Conservation (phyloP, 1,140 invertebrate genomes). For the Acromyrmex charruanus region DNA sequence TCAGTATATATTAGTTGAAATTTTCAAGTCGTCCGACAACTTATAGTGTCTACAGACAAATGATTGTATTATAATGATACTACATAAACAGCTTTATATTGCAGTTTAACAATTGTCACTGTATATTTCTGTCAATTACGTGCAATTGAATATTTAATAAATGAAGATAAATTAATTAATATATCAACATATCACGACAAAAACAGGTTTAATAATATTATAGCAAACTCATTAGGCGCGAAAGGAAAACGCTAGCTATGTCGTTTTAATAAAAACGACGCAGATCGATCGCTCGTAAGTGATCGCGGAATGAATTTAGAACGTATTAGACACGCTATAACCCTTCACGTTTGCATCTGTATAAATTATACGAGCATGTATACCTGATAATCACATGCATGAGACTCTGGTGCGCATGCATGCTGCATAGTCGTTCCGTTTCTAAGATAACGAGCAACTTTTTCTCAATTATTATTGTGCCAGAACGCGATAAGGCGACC, state of each 20-base stretch:
- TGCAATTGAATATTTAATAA: conserved; percentile 20
- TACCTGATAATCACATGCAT: conserved; percentile 9
- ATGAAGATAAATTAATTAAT: background rate
- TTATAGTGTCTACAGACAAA: background rate
- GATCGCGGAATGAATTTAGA: conserved; percentile 54
- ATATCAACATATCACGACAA: background rate
- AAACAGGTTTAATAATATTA: conserved; percentile 16
- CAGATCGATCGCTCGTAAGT: conserved; percentile 26
- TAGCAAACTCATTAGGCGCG: conserved; percentile 16
- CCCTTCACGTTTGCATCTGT: background rate
- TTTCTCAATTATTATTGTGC: conserved; percentile 42
- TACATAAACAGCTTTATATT: background rate
- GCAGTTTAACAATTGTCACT: too few species aligned
- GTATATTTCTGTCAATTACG: too few species aligned
- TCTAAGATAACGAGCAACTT: conserved; percentile 39
- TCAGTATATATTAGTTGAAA: background rate
- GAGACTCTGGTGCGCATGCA: conserved; percentile 6
- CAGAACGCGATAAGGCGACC: conserved; percentile 43
- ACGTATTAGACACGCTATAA: conserved; percentile 32
- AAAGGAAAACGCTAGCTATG: conserved; percentile 16
- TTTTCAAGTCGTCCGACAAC: background rate
- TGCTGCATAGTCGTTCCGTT: conserved; percentile 20
- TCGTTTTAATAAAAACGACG: conserved; percentile 30
- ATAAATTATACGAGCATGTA: conserved; percentile 6
- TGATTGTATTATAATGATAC: background rate